phyloP scores from a whole-genome alignment of 1,140 invertebrate genomes.

The Drosophila cardini region DNA sequence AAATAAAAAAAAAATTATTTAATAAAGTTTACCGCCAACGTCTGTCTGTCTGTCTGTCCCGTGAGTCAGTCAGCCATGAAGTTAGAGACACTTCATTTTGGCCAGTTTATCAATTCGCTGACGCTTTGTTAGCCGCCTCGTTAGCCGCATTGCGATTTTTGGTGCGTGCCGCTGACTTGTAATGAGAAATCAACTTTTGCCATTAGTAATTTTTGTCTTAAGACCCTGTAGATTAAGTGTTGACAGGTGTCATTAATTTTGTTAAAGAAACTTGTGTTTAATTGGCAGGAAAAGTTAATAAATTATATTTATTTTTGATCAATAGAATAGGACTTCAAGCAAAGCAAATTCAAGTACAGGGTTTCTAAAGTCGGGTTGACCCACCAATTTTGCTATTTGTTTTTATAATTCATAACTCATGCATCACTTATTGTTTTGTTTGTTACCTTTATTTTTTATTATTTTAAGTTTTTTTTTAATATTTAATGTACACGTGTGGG shows the following conservation, averaged over 20 bases:
- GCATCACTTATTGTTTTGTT: slow-evolving; percentile 33
- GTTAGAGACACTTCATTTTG: slow-evolving; percentile 62
- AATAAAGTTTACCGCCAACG: slow-evolving; percentile 54
- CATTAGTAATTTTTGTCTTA: slow-evolving; percentile 59
- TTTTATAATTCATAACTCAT: slow-evolving; percentile 73
- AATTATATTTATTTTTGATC: too few species aligned
- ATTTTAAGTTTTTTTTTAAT: slow-evolving; percentile 37
- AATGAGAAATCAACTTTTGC: slow-evolving; percentile 66
- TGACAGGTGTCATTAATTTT: too few species aligned
- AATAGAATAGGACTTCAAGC: too few species aligned
- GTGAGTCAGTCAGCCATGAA: slow-evolving; percentile 42
- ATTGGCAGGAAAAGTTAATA: too few species aligned
- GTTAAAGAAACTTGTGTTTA: too few species aligned
- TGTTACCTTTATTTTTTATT: slow-evolving; percentile 16
- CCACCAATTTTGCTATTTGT: slow-evolving; percentile 12
- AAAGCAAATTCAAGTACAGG: too few species aligned
- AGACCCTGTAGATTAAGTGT: too few species aligned
- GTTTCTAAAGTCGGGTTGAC: too few species aligned
- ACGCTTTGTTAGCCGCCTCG: slow-evolving; percentile 69
- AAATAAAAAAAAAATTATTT: slow-evolving; percentile 53
- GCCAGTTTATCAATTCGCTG: slow-evolving; percentile 75
- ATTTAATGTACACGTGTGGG: slow-evolving; percentile 58
- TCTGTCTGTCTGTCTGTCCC: slow-evolving; percentile 12
- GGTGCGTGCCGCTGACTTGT: slow-evolving; percentile 53
- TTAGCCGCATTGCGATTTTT: slow-evolving; percentile 58